Percentiles rank a stretch among this genome's conserved stretches.
Conservation (phyloP, 2,113 vertebrate genomes). For the Brachirus orientalis region DNA sequence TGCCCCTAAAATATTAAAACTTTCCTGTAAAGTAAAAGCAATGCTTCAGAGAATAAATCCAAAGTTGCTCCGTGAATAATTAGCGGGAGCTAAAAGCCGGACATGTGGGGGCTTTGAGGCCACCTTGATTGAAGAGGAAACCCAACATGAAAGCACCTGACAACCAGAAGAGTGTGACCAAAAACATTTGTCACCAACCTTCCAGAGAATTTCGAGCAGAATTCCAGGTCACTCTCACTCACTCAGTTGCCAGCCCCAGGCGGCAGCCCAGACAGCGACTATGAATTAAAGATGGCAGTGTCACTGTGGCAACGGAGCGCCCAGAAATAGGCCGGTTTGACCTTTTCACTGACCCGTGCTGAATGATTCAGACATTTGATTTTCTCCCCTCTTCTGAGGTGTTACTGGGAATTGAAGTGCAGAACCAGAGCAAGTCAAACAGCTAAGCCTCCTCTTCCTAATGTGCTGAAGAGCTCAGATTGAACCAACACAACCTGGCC, state of each 20-base stretch:
- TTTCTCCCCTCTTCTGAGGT: slow-evolving; percentile 61
- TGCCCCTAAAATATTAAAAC: too few species aligned
- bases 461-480: slow-evolving; percentile 23
- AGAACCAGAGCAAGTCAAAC: slow-evolving; percentile 41
- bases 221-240: slow-evolving; percentile 66
- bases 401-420: slow-evolving; percentile 55
- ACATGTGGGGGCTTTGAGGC: slow-evolving; percentile 20
- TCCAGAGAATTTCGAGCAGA: slow-evolving; percentile 39
- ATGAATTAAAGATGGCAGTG: slow-evolving; percentile 77
- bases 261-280: slow-evolving; percentile 59
- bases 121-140: slow-evolving; percentile 36
- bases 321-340: slow-evolving; percentile 70
- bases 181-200: slow-evolving; percentile 45
- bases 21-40: too few species aligned
- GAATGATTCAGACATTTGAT: slow-evolving; percentile 71
- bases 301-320: slow-evolving; percentile 53
- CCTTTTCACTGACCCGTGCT: slow-evolving; percentile 61
- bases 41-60: too few species aligned
- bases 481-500: slow-evolving; percentile 30
- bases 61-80: too few species aligned
- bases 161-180: slow-evolving; percentile 31
- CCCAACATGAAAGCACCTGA: slow-evolving; percentile 51
- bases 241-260: slow-evolving; percentile 63
- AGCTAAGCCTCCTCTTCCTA: slow-evolving; percentile 25
- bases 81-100: slow-evolving; percentile 4